Conservation (phyloP, 1,140 invertebrate species). For the Protaetia brevitarsis region DNA sequence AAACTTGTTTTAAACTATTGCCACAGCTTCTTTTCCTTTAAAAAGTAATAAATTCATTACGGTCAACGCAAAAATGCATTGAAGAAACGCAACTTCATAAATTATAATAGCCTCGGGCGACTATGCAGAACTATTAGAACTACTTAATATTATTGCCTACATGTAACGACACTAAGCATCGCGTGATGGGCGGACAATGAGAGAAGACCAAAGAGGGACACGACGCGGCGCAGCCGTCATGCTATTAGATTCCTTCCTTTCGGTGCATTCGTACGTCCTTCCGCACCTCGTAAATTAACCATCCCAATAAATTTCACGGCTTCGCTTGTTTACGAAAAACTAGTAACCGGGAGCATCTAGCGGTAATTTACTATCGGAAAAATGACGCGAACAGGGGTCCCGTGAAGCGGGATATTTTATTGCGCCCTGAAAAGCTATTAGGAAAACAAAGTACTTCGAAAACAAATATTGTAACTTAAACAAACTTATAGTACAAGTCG, state of each 20-base stretch:
- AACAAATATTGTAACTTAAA: constrained; percentile 17
- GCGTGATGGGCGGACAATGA: no score
- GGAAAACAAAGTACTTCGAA: constrained; percentile 20
- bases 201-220: no score
- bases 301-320: constrained; percentile 31
- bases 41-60: no score
- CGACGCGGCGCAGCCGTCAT: background rate
- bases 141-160: no score
- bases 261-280: constrained; percentile 28
- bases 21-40: no score
- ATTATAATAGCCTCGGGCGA: no score
- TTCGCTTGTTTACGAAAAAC: constrained; percentile 29
- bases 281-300: constrained; percentile 35
- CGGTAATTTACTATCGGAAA: constrained; percentile 22
- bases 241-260: background rate
- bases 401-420: background rate
- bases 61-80: no score
- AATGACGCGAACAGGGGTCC: constrained; percentile 8
- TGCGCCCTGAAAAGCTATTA: constrained; percentile 19
- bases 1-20: no score
- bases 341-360: constrained; percentile 6
- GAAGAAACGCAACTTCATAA: no score
- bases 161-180: no score
- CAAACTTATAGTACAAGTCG: constrained; percentile 2
- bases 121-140: no score